A percentile compares a stretch with the other conserved stretches of the same genome.
Evolutionary conservation across 2,888 invertebrate genomes (phyloP).

Genomic region (Eupeodes luniger): DNA sequence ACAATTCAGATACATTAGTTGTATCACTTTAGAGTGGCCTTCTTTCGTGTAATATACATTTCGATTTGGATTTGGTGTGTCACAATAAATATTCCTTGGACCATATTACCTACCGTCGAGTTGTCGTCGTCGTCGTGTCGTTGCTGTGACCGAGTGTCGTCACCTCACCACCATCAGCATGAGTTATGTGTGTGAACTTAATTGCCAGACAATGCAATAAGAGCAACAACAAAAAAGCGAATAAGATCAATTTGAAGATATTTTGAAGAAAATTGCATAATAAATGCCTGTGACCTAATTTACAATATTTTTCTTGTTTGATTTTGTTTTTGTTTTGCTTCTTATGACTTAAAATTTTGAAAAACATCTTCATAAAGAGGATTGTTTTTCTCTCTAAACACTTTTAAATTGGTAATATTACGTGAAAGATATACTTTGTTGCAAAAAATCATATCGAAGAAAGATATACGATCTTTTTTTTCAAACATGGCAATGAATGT

Average conservation of each 20-base stretch:
- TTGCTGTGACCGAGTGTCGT: conserved; percentile 20
- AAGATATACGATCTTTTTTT: background rate
- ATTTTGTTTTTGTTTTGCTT: background rate
- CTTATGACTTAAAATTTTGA: background rate
- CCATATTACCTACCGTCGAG: background rate
- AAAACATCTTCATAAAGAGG: background rate
- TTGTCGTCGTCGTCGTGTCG: background rate
- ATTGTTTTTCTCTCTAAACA: background rate
- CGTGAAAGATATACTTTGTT: background rate
- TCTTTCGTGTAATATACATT: conserved; percentile 58
- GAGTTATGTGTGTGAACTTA: conserved; percentile 61
- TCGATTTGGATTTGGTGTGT: conserved; percentile 49
- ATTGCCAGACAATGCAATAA: conserved; percentile 13
- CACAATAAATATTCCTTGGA: conserved; percentile 70
- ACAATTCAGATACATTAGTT: conserved; percentile 76
- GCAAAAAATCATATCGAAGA: background rate
- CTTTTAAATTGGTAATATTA: background rate
- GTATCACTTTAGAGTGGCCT: conserved; percentile 76
- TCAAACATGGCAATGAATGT: conserved; percentile 1
- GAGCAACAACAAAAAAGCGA: background rate
- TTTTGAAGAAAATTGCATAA: conserved; percentile 18
- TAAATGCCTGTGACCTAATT: conserved; percentile 30
- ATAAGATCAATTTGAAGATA: conserved; percentile 27
- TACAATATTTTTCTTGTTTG: background rate
- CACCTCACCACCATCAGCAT: conserved; percentile 34